phyloP scores from a whole-genome alignment of 2,797 vertebrate species.

The Chelonia mydas region DNA sequence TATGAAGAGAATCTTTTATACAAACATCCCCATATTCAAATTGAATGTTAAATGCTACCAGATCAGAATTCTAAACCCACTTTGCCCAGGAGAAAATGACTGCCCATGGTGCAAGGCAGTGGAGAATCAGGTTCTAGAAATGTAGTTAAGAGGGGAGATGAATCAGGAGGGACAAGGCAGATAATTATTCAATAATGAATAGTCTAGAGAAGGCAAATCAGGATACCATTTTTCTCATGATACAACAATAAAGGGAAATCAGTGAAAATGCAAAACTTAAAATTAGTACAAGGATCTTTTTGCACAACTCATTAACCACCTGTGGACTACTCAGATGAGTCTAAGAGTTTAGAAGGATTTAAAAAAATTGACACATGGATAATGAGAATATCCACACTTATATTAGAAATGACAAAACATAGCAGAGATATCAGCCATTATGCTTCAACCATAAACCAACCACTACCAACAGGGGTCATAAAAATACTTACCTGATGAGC shows the following conservation, averaged over 20 bases:
- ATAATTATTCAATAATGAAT: neutral
- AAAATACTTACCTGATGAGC: neutral
- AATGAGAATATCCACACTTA: neutral
- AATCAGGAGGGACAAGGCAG: neutral
- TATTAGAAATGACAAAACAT: accelerated
- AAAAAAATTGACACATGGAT: neutral
- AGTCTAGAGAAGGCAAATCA: neutral
- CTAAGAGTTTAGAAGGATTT: neutral
- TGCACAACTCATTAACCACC: neutral
- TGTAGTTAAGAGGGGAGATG: neutral
- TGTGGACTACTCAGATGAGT: accelerated
- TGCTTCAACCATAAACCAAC: neutral
- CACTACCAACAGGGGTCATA: neutral
- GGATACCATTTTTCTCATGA: neutral
- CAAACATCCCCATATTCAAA: neutral
- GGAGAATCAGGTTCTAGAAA: neutral
- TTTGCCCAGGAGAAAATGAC: neutral
- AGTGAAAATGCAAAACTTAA: neutral
- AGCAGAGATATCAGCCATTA: neutral
- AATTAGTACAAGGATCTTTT: neutral
- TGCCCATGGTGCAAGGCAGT: neutral
- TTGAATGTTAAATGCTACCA: neutral
- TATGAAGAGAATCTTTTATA: neutral
- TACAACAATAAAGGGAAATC: neutral
- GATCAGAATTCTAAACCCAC: neutral